A percentile compares a stretch with the other conserved stretches of the same genome.
phyloP scores from a whole-genome alignment of 2,888 invertebrate species.

The Limnephilus rhombicus region DNA sequence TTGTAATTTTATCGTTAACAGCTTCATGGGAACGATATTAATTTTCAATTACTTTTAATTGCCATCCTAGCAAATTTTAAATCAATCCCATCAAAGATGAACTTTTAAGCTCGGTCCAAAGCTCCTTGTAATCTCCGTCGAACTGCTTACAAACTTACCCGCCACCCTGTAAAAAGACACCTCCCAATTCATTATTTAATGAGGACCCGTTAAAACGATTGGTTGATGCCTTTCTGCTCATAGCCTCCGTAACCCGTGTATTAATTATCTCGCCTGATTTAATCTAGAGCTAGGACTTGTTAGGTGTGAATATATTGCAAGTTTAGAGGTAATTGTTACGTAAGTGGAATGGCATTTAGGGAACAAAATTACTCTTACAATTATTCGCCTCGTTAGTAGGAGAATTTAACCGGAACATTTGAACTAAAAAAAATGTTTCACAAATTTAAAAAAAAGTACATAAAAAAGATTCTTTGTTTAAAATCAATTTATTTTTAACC shows the following conservation, averaged over 20 bases:
- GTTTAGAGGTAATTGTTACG: not conserved
- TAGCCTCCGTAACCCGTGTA: not conserved
- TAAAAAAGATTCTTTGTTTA: no score
- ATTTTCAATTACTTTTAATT: not conserved
- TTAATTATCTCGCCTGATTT: not conserved
- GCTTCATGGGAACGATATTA: not conserved
- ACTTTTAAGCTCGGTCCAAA: not conserved
- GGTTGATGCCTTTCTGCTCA: not conserved
- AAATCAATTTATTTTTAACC: no score
- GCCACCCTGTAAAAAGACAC: not conserved
- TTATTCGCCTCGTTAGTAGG: not conserved
- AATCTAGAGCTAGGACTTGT: not conserved
- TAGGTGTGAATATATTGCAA: not conserved
- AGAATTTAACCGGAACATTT: not conserved
- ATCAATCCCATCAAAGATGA: not conserved
- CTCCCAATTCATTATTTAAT: not conserved
- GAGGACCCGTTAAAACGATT: not conserved
- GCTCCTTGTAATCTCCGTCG: not conserved
- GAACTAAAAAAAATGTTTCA: not conserved
- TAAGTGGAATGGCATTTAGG: not conserved
- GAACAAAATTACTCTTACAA: not conserved
- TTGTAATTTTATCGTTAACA: not conserved
- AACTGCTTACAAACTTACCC: not conserved
- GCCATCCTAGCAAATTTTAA: not conserved
- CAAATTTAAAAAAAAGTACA: no score